Conservation (phyloP, 2,113 vertebrate species). For the Proteles cristata region DNA sequence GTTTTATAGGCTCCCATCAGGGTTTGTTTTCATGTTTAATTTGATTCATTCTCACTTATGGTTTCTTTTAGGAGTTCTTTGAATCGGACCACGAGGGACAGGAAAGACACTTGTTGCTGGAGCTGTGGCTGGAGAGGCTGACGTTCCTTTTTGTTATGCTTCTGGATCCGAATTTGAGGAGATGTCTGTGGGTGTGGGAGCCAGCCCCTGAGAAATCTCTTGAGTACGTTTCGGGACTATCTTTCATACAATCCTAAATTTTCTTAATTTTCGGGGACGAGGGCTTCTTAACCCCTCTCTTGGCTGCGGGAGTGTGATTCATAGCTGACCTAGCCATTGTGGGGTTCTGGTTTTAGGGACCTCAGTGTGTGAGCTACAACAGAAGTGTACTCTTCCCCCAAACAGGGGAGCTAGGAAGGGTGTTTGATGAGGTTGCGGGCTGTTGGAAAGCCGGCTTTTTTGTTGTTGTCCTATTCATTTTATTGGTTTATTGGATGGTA, state of each 20-base stretch:
- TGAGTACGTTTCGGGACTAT: conserved; percentile 88
- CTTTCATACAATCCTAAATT: background rate
- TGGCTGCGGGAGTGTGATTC: background rate
- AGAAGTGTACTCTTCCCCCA: background rate
- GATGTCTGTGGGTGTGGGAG: conserved; percentile 99
- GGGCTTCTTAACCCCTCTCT: background rate
- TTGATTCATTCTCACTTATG: conserved; percentile 26
- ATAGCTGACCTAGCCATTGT: background rate
- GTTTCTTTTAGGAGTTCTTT: conserved; percentile 91
- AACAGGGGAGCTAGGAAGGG: background rate
- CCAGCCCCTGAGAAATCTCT: conserved; percentile 97
- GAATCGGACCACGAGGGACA: conserved; percentile 97
- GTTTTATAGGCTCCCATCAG: background rate
- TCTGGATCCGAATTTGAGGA: conserved; percentile 98
- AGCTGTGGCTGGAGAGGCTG: conserved; percentile 97
- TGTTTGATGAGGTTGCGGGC: background rate
- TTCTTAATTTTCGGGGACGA: conserved; percentile 27
- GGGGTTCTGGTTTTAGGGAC: background rate
- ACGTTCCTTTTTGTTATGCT: conserved; percentile 98
- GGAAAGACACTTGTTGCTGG: conserved; percentile 97
- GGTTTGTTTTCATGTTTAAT: background rate
- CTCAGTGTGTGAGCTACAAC: background rate
- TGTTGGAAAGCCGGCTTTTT: background rate
- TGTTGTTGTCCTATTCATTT: background rate
- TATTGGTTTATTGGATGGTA: background rate